Evolutionary conservation across 2,113 vertebrate species (phyloP).

Genomic region (Gasterosteus aculeatus): DNA sequence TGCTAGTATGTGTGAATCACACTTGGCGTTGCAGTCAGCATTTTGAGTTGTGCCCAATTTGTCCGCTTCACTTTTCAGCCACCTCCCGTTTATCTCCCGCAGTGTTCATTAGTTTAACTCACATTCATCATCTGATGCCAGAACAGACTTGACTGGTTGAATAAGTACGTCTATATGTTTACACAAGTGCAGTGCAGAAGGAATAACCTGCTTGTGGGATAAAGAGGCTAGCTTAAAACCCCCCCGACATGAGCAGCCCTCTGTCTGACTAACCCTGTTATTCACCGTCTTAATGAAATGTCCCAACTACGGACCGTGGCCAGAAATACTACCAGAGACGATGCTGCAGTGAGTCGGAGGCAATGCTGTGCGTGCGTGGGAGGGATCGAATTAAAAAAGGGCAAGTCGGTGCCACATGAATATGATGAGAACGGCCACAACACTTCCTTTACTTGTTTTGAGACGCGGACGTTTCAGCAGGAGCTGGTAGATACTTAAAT

Average conservation of each 20-base stretch:
- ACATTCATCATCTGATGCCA: slow-evolving; percentile 1
- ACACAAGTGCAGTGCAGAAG: background rate
- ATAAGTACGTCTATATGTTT: background rate
- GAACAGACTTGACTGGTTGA: background rate
- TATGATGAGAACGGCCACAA: slow-evolving; percentile 1
- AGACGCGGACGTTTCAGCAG: slow-evolving; percentile 7
- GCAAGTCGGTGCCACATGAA: slow-evolving; percentile 12
- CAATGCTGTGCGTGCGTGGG: background rate
- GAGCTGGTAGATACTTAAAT: background rate
- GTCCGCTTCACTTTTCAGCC: slow-evolving; percentile 20
- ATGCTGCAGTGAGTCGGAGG: background rate
- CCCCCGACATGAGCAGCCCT: slow-evolving; percentile 5
- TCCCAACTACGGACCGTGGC: background rate
- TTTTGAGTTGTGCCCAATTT: slow-evolving; percentile 25
- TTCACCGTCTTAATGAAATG: background rate
- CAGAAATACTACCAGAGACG: slow-evolving; percentile 2
- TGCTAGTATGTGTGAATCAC: background rate
- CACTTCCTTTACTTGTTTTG: slow-evolving; percentile 26
- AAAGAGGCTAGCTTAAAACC: slow-evolving; percentile 5
- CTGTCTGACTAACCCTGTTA: slow-evolving; percentile 5
- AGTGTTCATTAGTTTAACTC: background rate
- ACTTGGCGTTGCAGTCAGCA: slow-evolving; percentile 41
- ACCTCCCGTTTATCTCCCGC: slow-evolving; percentile 11
- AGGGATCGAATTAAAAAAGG: slow-evolving; percentile 20
- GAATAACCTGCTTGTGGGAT: slow-evolving; percentile 7